phyloP scores from a whole-genome alignment of 2,113 vertebrate species.

The Mus pahari region DNA sequence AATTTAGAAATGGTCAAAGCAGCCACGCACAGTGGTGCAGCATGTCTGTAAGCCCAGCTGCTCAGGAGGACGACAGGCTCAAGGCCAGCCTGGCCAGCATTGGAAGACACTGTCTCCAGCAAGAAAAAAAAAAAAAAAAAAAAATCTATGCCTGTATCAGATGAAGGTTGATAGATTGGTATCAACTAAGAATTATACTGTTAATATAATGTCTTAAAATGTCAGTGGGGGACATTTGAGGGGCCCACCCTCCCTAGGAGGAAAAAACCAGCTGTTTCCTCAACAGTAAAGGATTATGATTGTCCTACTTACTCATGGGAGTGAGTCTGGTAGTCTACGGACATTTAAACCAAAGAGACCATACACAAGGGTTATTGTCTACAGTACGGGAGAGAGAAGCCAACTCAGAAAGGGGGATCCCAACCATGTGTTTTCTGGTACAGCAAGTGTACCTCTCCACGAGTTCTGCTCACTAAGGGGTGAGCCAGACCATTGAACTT shows the following conservation, averaged over 20 bases:
- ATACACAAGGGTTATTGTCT: background rate
- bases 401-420: background rate
- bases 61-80: background rate
- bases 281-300: background rate
- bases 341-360: background rate
- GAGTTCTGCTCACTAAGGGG: background rate
- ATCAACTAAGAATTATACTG: background rate
- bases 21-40: background rate
- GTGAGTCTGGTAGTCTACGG: background rate
- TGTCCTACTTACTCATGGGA: background rate
- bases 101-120: background rate
- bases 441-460: background rate
- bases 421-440: background rate
- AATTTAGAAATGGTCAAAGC: constrained; percentile 4
- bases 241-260: background rate
- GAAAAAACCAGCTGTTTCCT: background rate
- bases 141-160: background rate
- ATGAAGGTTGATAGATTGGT: background rate
- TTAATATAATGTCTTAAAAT: background rate
- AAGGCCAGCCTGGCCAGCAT: background rate
- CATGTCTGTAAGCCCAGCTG: background rate
- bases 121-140: background rate
- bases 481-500: constrained; percentile 65
- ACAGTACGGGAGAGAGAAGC: background rate
- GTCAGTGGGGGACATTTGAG: background rate